Conservation (phyloP, 2,888 invertebrate species). For the Thera britannica region DNA sequence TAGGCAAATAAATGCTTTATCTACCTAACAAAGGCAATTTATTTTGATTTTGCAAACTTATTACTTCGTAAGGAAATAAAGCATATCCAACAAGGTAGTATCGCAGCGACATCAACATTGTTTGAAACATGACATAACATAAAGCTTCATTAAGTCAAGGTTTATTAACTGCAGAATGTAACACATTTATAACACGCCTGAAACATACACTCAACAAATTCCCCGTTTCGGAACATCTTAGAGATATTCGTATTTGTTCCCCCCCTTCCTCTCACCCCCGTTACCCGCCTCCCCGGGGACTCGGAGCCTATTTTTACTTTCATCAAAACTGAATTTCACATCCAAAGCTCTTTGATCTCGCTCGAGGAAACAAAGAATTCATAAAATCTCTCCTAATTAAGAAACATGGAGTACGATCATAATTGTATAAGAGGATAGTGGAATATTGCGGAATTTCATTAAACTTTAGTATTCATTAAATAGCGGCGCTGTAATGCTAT, state of each 20-base stretch:
- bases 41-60: neutral
- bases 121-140: slow-evolving; percentile 15
- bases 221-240: slow-evolving; percentile 9
- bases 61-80: neutral
- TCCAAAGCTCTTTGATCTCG: slow-evolving; percentile 28
- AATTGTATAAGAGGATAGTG: slow-evolving; percentile 13
- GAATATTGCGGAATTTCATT: slow-evolving; percentile 25
- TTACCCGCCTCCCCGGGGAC: neutral
- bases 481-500: slow-evolving; percentile 32
- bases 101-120: neutral
- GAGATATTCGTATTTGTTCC: slow-evolving; percentile 14
- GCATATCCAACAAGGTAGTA: neutral
- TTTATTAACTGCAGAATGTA: slow-evolving; percentile 21
- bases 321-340: slow-evolving; percentile 30
- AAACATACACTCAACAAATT: slow-evolving; percentile 15
- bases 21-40: too few species aligned
- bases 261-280: neutral
- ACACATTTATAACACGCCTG: slow-evolving; percentile 16
- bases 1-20: too few species aligned
- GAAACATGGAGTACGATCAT: slow-evolving; percentile 15
- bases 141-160: slow-evolving; percentile 20
- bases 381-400: slow-evolving; percentile 28
- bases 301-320: slow-evolving; percentile 21
- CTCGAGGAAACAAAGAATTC: slow-evolving; percentile 26
- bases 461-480: slow-evolving; percentile 32